Evolutionary conservation across 2,888 invertebrate genomes (phyloP), one percentile per base, ranked within the genome.

Genomic region (Chaetogeoica ovagalla): DNA sequence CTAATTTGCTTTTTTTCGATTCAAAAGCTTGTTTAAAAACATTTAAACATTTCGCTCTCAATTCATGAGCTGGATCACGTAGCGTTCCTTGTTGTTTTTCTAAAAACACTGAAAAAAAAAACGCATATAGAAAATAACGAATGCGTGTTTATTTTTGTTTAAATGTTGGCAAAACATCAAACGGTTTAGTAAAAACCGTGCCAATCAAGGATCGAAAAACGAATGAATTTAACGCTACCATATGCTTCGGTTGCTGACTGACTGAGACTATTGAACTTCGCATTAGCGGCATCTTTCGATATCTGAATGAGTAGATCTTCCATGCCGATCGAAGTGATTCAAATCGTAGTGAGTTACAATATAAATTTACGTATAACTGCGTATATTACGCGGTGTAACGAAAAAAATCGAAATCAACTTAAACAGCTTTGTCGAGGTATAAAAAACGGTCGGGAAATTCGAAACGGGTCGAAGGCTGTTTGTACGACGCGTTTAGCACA

Each of bases 1-100:
- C 92, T 83, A 96, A 90, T 86, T 94, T 94, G 84, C 93, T 93
- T 83, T 93, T 90, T 86, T 93, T 94, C 83, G 93, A 94, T 87
- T 97, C 96, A 84, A 98, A 88, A 43, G 96, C 93, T 84, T 94
- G 89, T 87, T 95, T 95, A 84, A 97, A 88, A 2, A 95, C 93
- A 84, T 91, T 89, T 84, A 97, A 90, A 87, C 96, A 96, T 83
- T 91, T 92, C 82, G 94, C 92, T 84, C 95, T 90, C 83, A 95
- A 86, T 86, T 95, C 95, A 88, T 93, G 91, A 66, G 94, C 93
- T 57, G 94, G 92, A 85, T 92, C 93, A 83, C 94, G 90, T 76
- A 92, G 88, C 84, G 88, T 89, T 85, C 92, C 93, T 86, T 93
- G 92, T 88, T 94, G 94, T 81, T 92, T 89, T 86, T 92, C 92